These are phyloP conservation scores for Cryptus armator DNA, from an alignment of 2,888 invertebrate species.

Conservation along the genomic window DNA sequence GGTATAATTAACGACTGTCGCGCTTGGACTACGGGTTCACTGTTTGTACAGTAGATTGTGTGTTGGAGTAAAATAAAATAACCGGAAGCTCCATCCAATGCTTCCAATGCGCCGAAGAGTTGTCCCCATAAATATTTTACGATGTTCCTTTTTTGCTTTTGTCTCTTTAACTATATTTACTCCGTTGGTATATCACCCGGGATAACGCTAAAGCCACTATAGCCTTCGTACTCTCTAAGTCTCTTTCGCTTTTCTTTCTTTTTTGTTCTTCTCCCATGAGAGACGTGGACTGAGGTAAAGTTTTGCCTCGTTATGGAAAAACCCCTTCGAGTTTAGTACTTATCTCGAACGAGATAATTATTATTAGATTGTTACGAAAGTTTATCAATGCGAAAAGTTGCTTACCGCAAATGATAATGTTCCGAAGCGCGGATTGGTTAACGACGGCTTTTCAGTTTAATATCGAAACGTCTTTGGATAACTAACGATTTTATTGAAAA, in stretches of 20 bases:
- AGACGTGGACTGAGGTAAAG: conserved; percentile 6
- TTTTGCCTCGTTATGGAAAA: conserved; percentile 36
- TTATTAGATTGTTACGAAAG: conserved; percentile 36
- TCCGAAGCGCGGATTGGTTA: too few relatives aligned
- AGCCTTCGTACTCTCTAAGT: neutral
- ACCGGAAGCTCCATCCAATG: neutral
- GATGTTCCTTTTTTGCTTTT: conserved; percentile 5
- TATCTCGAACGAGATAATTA: conserved; percentile 28
- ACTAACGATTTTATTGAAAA: neutral
- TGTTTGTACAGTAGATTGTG: neutral
- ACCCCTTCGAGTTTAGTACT: conserved; percentile 5
- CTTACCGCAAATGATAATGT: neutral
- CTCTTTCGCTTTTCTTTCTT: conserved; percentile 2
- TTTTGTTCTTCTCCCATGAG: conserved; percentile 13
- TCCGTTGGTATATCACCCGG: neutral
- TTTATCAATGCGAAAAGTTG: neutral
- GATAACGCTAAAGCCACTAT: neutral
- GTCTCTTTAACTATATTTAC: neutral
- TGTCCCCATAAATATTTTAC: conserved; percentile 16
- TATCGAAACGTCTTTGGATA: neutral
- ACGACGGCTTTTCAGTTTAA: neutral
- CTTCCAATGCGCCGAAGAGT: neutral
- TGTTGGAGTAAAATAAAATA: neutral
- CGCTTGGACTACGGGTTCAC: neutral
- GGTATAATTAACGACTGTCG: conserved; percentile 45